Percentiles rank a stretch among this genome's conserved stretches.
Conservation (phyloP, 2,113 vertebrate species). For the Oriolus oriolus region DNA sequence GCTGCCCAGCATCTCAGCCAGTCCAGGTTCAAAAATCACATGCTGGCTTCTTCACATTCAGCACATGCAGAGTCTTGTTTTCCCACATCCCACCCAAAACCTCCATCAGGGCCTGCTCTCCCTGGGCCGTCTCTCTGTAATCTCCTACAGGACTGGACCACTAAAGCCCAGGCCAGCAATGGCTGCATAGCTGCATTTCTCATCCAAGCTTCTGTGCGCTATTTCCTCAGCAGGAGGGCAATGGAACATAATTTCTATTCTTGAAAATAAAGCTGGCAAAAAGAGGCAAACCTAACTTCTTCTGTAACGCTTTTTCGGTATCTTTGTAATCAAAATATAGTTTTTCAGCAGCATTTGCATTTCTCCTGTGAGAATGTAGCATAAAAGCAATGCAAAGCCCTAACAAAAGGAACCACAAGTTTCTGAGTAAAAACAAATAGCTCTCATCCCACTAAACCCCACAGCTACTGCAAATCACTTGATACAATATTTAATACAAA, state of each 20-base stretch:
- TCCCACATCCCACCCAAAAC: neutral
- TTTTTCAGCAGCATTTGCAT: neutral
- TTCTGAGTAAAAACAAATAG: conserved; percentile 9
- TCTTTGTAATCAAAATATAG: neutral
- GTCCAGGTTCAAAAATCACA: rapidly evolving
- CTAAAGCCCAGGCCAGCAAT: rapidly evolving
- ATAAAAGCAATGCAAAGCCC: neutral
- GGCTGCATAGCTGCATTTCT: neutral
- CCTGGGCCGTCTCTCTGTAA: neutral
- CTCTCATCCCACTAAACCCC: conserved; percentile 11
- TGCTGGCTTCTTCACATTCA: neutral
- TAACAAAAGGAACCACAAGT: neutral
- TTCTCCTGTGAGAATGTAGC: neutral
- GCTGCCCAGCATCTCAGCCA: neutral
- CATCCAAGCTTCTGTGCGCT: neutral
- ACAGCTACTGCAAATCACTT: conserved; percentile 18
- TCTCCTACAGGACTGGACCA: neutral
- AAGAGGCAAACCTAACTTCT: neutral
- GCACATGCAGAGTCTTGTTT: rapidly evolving
- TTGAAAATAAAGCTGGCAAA: neutral
- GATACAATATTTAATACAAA: conserved; percentile 46
- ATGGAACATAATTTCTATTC: neutral
- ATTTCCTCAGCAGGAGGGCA: neutral
- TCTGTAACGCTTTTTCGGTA: neutral
- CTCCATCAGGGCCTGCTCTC: neutral